Evolutionary conservation across 2,797 vertebrate species (phyloP), one percentile per base, ranked within the genome.

Genomic region (Pangasius larnaudii): DNA sequence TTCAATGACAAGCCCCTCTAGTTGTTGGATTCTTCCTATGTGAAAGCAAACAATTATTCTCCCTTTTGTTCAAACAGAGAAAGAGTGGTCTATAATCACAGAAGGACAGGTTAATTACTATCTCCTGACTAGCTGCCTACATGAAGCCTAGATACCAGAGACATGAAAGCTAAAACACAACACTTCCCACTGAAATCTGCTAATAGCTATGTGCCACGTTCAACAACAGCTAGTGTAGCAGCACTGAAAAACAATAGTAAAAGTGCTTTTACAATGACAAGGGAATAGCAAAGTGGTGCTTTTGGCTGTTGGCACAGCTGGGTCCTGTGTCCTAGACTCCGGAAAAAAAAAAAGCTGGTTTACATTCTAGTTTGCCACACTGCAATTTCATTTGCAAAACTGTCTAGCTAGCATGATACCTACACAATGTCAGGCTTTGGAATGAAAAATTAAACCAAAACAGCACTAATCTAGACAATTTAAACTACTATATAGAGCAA

Each of bases 81-180:
- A 69, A 53, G n/a, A 84, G 10, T 69, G 82, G 82, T 69, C 82
- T 84, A 53, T 84, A 63, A 84, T 63, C 7, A 56, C 27, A 36
- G 63, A 5, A 49, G 65, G 33, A 46, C 46, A 11, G 24, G 59
- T 49, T 87, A 82, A 87, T 51, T 82, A 49, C 86, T 82, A n/a
- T 87, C 79, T 74, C 39, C 56, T 83, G 67, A 83, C 56, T 58
- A 74, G 53, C n/a, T 42, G 78, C 49, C 78, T 59, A 69, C 8
- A 46, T 71, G 49, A 87, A 71, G 24, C 27, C 6, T 71, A 72
- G 77, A 87, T 51, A 81, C 51, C 63, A 82, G 53, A 51, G 42
- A 58, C 78, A 82, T 87, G 63, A 87, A 83, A 87, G 75, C 75
- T 69, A 86, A 67, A 86, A 81, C 36, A 59, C 51, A 71, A 65